Conservation (phyloP, 2,888 invertebrate species). For the Tipula unca region DNA sequence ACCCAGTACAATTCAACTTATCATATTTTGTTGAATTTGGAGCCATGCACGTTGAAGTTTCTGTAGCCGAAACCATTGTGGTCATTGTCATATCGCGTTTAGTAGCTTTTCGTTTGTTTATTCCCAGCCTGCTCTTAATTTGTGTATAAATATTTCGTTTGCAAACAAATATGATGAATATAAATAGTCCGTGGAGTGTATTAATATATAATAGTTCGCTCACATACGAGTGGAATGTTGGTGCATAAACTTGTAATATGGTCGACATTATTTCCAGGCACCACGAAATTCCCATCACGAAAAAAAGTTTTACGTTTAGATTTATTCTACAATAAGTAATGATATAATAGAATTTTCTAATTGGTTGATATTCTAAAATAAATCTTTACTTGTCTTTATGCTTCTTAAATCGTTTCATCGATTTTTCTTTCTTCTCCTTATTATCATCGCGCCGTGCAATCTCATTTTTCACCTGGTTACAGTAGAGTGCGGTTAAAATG, state of each 20-base stretch:
- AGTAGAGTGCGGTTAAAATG: background rate
- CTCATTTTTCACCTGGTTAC: slow-evolving; percentile 2
- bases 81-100: slow-evolving; percentile 23
- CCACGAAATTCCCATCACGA: slow-evolving; percentile 16
- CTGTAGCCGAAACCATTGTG: slow-evolving; percentile 22
- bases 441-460: background rate
- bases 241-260: background rate
- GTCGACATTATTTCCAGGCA: background rate
- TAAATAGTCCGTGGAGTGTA: background rate
- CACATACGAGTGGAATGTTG: background rate
- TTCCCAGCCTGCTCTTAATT: background rate
- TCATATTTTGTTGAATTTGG: background rate
- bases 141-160: background rate
- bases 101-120: background rate
- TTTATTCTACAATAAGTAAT: background rate
- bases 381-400: slow-evolving; percentile 15
- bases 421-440: background rate
- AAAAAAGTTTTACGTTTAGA: background rate
- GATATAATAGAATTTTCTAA: background rate
- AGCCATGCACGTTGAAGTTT: background rate
- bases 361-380: background rate
- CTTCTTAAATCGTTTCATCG: background rate
- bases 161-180: background rate
- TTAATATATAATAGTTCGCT: background rate
- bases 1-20: slow-evolving; percentile 3